phyloP scores from a whole-genome alignment of 2,888 invertebrate genomes.

The Automeris io region DNA sequence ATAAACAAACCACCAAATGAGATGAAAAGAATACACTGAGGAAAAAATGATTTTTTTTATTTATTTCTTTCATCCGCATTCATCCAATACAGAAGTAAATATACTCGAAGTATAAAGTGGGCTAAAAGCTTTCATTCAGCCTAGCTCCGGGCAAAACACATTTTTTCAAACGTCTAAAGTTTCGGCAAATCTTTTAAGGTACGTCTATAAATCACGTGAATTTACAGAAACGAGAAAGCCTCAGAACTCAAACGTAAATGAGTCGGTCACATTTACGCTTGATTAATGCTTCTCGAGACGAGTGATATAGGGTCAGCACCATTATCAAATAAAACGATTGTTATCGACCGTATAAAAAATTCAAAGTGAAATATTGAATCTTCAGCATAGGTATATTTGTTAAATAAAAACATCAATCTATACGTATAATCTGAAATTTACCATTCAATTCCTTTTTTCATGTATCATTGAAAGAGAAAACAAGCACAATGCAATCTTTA shows the following conservation, averaged over 20 bases:
- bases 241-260: constrained; percentile 31
- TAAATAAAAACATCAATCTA: too few relatives aligned
- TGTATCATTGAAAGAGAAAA: too few relatives aligned
- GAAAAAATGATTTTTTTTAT: constrained; percentile 1
- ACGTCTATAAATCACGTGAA: constrained; percentile 67
- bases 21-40: constrained; percentile 13
- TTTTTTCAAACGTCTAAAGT: constrained; percentile 60
- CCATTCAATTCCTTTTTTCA: too few relatives aligned
- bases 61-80: constrained; percentile 32
- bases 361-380: too few relatives aligned
- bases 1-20: constrained; percentile 28
- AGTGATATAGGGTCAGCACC: background rate
- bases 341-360: too few relatives aligned
- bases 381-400: too few relatives aligned
- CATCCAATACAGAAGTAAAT: constrained; percentile 27
- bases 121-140: constrained; percentile 54
- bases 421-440: too few relatives aligned
- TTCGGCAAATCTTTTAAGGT: constrained; percentile 47
- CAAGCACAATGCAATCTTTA: too few relatives aligned
- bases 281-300: constrained; percentile 43
- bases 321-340: background rate
- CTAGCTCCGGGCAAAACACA: constrained; percentile 42
- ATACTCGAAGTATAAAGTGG: constrained; percentile 25
- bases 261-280: constrained; percentile 39
- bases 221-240: constrained; percentile 65